Evolutionary conservation across 2,797 vertebrate species (phyloP).

Genomic region (Phataginus tetradactyla): DNA sequence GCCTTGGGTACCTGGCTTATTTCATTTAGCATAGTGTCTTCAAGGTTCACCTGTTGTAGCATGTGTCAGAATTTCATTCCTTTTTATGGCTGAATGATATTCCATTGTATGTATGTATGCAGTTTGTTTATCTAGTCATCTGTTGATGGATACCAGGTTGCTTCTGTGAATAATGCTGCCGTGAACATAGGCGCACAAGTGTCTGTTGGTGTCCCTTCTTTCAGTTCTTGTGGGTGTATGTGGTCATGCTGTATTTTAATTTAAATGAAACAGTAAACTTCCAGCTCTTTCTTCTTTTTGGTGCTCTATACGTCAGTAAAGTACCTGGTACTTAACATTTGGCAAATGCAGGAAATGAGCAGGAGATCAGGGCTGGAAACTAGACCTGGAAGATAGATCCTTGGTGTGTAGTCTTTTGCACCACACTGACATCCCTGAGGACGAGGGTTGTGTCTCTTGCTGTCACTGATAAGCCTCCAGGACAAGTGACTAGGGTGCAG

Average conservation of each 20-base stretch:
- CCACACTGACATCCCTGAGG: too few species aligned
- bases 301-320: neutral
- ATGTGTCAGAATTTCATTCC: neutral
- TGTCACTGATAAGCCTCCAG: neutral
- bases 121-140: neutral
- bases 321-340: neutral
- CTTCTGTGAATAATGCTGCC: neutral
- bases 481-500: neutral
- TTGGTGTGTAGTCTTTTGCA: neutral
- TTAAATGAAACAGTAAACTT: neutral
- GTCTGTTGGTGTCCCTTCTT: neutral
- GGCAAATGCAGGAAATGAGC: neutral
- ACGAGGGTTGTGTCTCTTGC: neutral
- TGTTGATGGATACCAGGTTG: neutral
- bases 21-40: neutral
- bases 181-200: neutral
- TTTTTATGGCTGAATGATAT: neutral
- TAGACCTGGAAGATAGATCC: neutral
- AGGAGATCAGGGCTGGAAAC: neutral
- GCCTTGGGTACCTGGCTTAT: neutral
- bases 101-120: neutral
- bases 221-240: neutral
- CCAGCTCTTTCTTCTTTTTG: neutral
- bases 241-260: neutral
- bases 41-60: neutral